Evolutionary conservation across 2,888 invertebrate genomes (phyloP).

Genomic region (Macrosoma leucophasiata): DNA sequence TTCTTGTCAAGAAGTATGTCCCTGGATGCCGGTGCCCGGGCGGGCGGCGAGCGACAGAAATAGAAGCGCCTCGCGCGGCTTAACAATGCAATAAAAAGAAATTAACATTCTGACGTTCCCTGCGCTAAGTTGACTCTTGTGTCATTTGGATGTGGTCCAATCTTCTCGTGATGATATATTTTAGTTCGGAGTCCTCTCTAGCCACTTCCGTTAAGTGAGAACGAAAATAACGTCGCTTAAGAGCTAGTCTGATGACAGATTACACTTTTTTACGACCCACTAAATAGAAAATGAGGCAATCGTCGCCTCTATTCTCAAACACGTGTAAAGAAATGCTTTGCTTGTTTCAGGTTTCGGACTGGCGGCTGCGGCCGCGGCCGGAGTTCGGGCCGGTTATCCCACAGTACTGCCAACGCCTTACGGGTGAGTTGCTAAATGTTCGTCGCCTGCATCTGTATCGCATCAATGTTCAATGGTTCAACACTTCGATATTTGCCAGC

Average conservation of each 20-base stretch:
- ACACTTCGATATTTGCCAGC: conserved; percentile 73
- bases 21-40: conserved; percentile 64
- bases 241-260: conserved; percentile 48
- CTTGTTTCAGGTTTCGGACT: conserved; percentile 66
- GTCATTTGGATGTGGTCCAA: conserved; percentile 71
- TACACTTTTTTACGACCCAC: conserved; percentile 40
- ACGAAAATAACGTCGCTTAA: conserved; percentile 51
- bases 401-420: conserved; percentile 87
- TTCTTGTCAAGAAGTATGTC: conserved; percentile 64
- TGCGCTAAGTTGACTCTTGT: conserved; percentile 70
- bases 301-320: too few relatives aligned
- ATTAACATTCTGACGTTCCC: conserved; percentile 66
- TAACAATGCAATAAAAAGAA: conserved; percentile 77
- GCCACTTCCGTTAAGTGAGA: conserved; percentile 66
- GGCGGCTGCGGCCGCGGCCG: conserved; percentile 76
- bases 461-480: conserved; percentile 70
- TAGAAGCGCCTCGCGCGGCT: conserved; percentile 65
- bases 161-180: conserved; percentile 54
- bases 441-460: conserved; percentile 39
- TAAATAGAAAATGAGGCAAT: too few relatives aligned
- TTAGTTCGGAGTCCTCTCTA: conserved; percentile 52
- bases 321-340: conserved; percentile 23
- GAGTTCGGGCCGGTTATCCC: conserved; percentile 87
- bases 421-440: conserved; percentile 80
- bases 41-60: conserved; percentile 65